Percentiles rank a stretch among this genome's conserved stretches.
Evolutionary conservation across 2,888 invertebrate species (phyloP).

Genomic region (Hypomecis atomaria): DNA sequence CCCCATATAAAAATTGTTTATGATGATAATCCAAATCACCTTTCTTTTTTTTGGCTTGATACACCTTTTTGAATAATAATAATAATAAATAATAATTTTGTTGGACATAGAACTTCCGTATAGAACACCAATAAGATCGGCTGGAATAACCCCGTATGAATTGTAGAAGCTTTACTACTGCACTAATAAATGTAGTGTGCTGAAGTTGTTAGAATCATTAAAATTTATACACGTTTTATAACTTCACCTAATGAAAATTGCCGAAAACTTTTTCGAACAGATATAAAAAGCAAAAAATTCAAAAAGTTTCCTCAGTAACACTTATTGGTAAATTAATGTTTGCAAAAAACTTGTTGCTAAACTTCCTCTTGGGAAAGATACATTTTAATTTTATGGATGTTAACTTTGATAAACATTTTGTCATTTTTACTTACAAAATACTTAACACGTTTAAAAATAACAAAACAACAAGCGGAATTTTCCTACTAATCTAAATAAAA

Average conservation of each 20-base stretch:
- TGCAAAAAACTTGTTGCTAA: slow-evolving; percentile 36
- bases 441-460: neutral
- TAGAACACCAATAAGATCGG: no score
- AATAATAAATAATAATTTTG: no score
- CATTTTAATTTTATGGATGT: slow-evolving; percentile 15
- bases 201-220: slow-evolving; percentile 72
- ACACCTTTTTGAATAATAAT: no score
- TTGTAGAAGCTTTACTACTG: slow-evolving; percentile 13
- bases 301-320: slow-evolving; percentile 39
- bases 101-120: no score
- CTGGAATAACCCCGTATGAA: no score
- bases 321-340: slow-evolving; percentile 45
- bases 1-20: no score
- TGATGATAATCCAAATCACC: no score
- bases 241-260: slow-evolving; percentile 68
- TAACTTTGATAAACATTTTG: neutral
- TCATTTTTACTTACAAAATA: neutral
- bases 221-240: slow-evolving; percentile 70
- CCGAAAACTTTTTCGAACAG: slow-evolving; percentile 55
- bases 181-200: slow-evolving; percentile 13
- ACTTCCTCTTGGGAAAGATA: slow-evolving; percentile 27
- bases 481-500: no score
- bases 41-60: no score
- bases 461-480: neutral
- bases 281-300: slow-evolving; percentile 47